Conservation (phyloP, 2,113 vertebrate species). For the Anseranas semipalmata region DNA sequence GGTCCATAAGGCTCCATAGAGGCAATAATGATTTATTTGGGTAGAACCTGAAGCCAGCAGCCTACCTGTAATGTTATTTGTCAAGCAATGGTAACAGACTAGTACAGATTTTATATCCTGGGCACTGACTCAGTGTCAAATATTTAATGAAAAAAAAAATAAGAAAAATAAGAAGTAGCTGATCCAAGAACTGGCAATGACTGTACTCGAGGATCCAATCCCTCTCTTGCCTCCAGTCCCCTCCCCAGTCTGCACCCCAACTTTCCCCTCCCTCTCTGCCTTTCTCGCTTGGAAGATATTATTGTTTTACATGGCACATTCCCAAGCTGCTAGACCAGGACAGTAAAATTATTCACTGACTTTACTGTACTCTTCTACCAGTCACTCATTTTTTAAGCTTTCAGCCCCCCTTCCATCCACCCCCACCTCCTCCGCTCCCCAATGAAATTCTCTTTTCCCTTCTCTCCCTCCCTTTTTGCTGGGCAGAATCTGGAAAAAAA, state of each 20-base stretch:
- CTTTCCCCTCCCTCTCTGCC: conserved; percentile 9
- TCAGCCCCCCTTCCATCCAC: conserved; percentile 10
- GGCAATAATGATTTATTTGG: not conserved
- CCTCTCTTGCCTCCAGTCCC: not conserved
- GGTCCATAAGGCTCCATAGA: conserved; percentile 28
- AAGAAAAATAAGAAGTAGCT: not conserved
- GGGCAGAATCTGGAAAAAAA: conserved; percentile 70
- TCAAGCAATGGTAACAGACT: not conserved
- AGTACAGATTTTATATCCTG: conserved; percentile 15
- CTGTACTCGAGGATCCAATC: not conserved
- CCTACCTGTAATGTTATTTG: conserved; percentile 22
- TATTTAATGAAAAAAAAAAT: conserved; percentile 23
- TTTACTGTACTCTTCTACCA: conserved; percentile 71
- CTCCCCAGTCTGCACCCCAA: not conserved
- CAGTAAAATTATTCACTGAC: conserved; percentile 73
- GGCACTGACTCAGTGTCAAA: conserved; percentile 44
- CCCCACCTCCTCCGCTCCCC: conserved; percentile 23
- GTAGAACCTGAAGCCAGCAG: not conserved
- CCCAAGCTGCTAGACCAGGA: conserved; percentile 68
- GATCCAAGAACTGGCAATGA: conserved; percentile 31
- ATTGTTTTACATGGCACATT: conserved; percentile 75
- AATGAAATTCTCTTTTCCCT: conserved; percentile 42
- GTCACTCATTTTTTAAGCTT: conserved; percentile 60
- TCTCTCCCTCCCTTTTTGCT: conserved; percentile 27
- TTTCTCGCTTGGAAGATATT: conserved; percentile 67